A percentile compares a stretch with the other conserved stretches of the same genome.
phyloP scores from a whole-genome alignment of 2,113 vertebrate species.

The Chaenocephalus aceratus region DNA sequence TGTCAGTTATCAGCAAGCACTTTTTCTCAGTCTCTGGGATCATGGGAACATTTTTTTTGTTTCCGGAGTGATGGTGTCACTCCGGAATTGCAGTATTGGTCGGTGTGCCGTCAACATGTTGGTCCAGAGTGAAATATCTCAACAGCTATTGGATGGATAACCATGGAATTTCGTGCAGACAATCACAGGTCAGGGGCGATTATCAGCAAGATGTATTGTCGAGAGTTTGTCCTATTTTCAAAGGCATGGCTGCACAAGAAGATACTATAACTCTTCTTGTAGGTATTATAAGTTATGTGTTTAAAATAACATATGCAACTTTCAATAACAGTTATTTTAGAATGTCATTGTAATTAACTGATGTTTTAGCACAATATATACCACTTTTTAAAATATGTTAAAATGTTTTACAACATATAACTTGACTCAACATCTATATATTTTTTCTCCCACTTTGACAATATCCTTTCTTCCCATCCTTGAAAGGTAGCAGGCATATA shows the following conservation, averaged over 20 bases:
- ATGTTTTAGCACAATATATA: background rate
- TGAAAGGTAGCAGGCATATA: constrained; percentile 61
- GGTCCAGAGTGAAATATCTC: constrained; percentile 19
- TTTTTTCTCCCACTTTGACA: constrained; percentile 23
- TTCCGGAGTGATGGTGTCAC: constrained; percentile 17
- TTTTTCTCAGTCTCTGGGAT: constrained; percentile 48
- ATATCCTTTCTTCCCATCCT: constrained; percentile 14
- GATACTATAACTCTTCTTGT: background rate
- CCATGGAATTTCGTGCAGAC: background rate
- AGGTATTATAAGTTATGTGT: background rate
- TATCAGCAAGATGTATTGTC: constrained; percentile 2
- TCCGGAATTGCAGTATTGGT: constrained; percentile 24
- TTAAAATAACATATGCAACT: background rate
- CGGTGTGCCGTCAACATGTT: background rate
- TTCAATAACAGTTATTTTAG: background rate
- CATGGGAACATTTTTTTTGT: constrained; percentile 63
- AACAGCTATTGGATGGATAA: constrained; percentile 18
- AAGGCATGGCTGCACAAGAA: background rate
- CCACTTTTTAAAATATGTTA: background rate
- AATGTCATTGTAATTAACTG: background rate
- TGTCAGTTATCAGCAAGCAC: constrained; percentile 47
- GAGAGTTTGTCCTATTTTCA: constrained; percentile 2
- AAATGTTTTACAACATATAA: background rate
- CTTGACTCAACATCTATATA: too few relatives aligned
- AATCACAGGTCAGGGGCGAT: background rate